Conservation (phyloP, 2,113 vertebrate species). For the Oreochromis aureus region DNA sequence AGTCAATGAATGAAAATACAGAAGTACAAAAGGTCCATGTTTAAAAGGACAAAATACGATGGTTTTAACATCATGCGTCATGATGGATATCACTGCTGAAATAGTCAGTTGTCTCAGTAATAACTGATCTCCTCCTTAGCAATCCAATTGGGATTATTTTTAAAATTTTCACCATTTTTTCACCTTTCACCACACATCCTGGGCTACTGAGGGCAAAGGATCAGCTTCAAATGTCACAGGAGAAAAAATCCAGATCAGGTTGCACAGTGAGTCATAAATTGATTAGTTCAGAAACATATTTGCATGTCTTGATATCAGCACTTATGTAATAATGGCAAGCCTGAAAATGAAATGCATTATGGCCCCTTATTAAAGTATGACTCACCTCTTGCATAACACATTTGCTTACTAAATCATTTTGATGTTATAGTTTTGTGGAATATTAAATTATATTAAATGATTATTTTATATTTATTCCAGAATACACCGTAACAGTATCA, state of each 20-base stretch:
- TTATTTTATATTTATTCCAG: background rate
- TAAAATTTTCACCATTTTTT: background rate
- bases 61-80: background rate
- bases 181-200: background rate
- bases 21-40: accelerated
- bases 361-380: background rate
- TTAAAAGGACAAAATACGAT: background rate
- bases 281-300: background rate
- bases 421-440: background rate
- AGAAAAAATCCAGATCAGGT: background rate
- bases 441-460: background rate
- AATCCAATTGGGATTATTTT: background rate
- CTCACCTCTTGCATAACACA: constrained; percentile 22
- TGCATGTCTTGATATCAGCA: background rate
- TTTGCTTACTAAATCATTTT: background rate
- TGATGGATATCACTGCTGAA: background rate
- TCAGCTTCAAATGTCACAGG: background rate
- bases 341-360: background rate
- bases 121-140: background rate
- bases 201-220: background rate
- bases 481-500: background rate
- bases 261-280: background rate
- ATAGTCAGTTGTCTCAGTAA: background rate
- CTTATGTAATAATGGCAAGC: background rate
- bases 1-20: background rate